Percentiles rank a stretch among this genome's conserved stretches.
These are phyloP conservation scores for Zelleria hepariella DNA, from an alignment of 2,888 invertebrate genomes.

Conservation along the genomic window DNA sequence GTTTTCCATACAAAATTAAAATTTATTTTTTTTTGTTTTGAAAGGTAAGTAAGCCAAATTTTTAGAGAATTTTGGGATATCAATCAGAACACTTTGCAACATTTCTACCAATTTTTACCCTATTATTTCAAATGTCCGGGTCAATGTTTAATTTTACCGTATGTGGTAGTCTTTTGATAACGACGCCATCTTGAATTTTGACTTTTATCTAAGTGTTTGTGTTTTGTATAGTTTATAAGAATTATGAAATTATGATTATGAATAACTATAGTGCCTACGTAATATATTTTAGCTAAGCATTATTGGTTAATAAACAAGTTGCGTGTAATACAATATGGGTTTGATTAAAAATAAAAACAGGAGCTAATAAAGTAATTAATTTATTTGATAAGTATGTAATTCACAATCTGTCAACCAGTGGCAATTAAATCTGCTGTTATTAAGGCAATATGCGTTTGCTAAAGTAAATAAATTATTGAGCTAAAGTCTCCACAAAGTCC, in stretches of 20 bases:
- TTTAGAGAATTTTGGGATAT: too few relatives aligned
- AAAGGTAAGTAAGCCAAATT: too few relatives aligned
- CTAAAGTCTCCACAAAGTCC: conserved; percentile 25
- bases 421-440: conserved; percentile 59
- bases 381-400: conserved; percentile 67
- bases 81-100: too few relatives aligned
- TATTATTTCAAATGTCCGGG: too few relatives aligned
- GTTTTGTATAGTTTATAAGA: not conserved
- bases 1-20: too few relatives aligned
- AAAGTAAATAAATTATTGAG: conserved; percentile 62
- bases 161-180: too few relatives aligned
- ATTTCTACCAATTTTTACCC: too few relatives aligned
- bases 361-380: conserved; percentile 55
- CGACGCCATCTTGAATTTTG: too few relatives aligned
- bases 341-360: conserved; percentile 3
- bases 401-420: conserved; percentile 60
- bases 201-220: too few relatives aligned
- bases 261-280: not conserved
- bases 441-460: conserved; percentile 54
- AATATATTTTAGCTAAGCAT: not conserved
- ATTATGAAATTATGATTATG: not conserved
- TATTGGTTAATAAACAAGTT: not conserved
- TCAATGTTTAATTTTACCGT: too few relatives aligned
- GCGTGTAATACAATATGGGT: not conserved
- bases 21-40: too few relatives aligned